These are phyloP conservation scores for Pampusana beccarii DNA, from an alignment of 2,113 vertebrate genomes.

Conservation along the genomic window DNA sequence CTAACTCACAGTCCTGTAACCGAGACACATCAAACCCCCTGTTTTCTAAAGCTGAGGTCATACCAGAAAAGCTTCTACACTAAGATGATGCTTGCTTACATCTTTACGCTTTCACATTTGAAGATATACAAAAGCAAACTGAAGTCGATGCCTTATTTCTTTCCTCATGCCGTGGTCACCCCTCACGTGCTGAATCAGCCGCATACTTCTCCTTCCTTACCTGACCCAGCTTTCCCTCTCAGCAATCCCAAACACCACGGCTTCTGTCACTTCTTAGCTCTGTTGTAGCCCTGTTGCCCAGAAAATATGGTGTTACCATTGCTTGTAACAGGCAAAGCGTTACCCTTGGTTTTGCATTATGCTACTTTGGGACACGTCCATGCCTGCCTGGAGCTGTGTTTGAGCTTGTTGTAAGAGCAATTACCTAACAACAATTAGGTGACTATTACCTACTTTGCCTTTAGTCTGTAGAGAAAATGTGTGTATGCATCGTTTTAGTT, in stretches of 20 bases:
- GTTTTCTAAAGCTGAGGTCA: not conserved
- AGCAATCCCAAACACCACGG: not conserved
- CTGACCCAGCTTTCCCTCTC: not conserved
- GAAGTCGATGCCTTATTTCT: not conserved
- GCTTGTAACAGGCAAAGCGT: not conserved
- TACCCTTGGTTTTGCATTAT: not conserved
- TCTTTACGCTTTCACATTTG: not conserved
- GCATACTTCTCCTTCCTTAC: not conserved
- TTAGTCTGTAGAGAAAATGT: not conserved
- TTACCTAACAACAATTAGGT: not conserved
- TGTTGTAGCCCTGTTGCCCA: fast-evolving
- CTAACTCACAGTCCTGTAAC: not conserved
- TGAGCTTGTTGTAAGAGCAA: not conserved
- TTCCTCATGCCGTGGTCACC: not conserved
- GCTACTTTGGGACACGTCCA: fast-evolving
- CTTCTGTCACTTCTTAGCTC: not conserved
- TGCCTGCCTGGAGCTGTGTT: not conserved
- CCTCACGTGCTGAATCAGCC: fast-evolving
- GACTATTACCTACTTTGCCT: not conserved
- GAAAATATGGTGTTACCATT: not conserved
- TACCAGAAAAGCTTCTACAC: not conserved
- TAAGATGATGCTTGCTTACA: not conserved
- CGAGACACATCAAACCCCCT: not conserved
- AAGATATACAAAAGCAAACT: not conserved
- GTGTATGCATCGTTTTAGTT: not conserved